Evolutionary conservation across 2,113 vertebrate genomes (phyloP).

Genomic region (Cairina moschata): DNA sequence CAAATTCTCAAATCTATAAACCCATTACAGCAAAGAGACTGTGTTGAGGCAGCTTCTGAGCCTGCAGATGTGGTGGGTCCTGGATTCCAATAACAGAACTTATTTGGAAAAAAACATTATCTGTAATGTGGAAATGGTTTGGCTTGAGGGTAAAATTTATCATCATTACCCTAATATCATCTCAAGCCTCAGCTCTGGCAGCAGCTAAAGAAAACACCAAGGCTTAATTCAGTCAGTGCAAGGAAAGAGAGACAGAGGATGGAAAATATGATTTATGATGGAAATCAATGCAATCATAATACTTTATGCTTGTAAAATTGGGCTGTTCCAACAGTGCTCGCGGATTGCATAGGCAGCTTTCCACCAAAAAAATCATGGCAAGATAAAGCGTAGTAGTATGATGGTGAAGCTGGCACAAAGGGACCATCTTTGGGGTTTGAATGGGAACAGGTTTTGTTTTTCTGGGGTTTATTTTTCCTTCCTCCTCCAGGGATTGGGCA

Average conservation of each 20-base stretch:
- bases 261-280: constrained; percentile 84
- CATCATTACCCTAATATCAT: constrained; percentile 88
- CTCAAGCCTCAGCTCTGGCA: constrained; percentile 79
- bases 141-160: constrained; percentile 82
- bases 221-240: constrained; percentile 81
- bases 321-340: constrained; percentile 64
- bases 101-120: constrained; percentile 68
- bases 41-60: constrained; percentile 36
- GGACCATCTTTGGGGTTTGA: not conserved
- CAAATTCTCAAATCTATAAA: constrained; percentile 70
- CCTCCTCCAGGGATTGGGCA: not conserved
- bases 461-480: not conserved
- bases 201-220: constrained; percentile 80
- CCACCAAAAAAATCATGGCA: constrained; percentile 43
- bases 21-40: constrained; percentile 57
- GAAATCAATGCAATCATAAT: constrained; percentile 84
- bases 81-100: constrained; percentile 67
- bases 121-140: constrained; percentile 78
- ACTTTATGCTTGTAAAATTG: constrained; percentile 80
- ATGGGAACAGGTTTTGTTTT: not conserved
- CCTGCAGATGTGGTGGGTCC: constrained; percentile 49
- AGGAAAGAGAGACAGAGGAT: constrained; percentile 78
- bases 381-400: not conserved
- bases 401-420: not conserved
- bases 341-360: constrained; percentile 56